Conservation (phyloP, 2,113 vertebrate species). For the Uropsilus gracilis region DNA sequence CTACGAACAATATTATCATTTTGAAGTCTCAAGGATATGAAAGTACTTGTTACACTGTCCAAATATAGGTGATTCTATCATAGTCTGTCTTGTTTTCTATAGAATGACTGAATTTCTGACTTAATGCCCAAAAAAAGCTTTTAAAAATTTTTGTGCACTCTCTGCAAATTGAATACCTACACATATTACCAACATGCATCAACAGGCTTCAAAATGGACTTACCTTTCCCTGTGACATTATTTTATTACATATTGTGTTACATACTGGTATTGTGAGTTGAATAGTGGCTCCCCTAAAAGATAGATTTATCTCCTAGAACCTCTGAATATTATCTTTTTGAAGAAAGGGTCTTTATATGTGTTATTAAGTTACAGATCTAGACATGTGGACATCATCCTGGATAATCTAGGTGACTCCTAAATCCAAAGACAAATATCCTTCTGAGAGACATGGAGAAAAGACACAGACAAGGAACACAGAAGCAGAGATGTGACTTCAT, state of each 20-base stretch:
- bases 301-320: background rate
- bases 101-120: background rate
- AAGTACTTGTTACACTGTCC: background rate
- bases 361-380: background rate
- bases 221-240: background rate
- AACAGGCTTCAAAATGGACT: background rate
- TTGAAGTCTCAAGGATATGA: background rate
- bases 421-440: background rate
- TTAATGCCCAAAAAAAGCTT: background rate
- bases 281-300: background rate
- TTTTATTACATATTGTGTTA: background rate
- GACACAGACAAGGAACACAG: background rate
- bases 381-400: background rate
- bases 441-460: background rate
- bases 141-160: background rate
- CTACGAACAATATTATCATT: background rate
- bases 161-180: background rate
- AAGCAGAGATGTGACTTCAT: background rate
- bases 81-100: background rate
- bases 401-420: background rate
- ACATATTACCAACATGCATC: background rate
- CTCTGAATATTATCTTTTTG: background rate
- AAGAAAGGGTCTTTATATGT: background rate
- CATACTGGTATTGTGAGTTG: background rate
- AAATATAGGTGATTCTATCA: background rate